phyloP scores from a whole-genome alignment of 2,888 invertebrate species.

The Microctonus aethiopoides region DNA sequence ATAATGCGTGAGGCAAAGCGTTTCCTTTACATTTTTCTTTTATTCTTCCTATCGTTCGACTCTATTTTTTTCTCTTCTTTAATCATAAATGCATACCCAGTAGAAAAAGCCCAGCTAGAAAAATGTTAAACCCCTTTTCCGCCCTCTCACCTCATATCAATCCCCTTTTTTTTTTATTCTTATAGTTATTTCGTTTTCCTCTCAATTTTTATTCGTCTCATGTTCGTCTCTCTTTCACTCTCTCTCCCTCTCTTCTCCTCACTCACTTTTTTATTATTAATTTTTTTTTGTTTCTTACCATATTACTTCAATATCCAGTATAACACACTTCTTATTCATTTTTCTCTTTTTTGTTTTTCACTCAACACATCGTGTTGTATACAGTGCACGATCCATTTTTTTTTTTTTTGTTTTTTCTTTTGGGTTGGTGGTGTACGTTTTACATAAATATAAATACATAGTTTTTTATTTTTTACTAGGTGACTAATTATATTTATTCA shows the following conservation, averaged over 20 bases:
- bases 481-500: background rate
- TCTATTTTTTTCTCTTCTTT: background rate
- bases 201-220: background rate
- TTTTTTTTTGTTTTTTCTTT: background rate
- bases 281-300: background rate
- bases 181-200: background rate
- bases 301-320: background rate
- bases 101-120: background rate
- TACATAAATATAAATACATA: background rate
- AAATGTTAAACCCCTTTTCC: too few species aligned
- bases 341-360: background rate
- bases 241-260: too few species aligned
- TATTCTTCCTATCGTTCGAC: too few species aligned
- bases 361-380: background rate
- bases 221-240: background rate
- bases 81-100: background rate
- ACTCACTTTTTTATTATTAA: background rate
- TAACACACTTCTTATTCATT: background rate
- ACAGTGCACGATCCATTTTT: background rate
- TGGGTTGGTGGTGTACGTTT: background rate
- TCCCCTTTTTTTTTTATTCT: background rate
- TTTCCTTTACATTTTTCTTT: conserved; percentile 6
- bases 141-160: too few species aligned
- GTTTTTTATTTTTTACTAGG: background rate
- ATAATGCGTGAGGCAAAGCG: conserved; percentile 14